Conservation (phyloP, 2,888 invertebrate genomes). For the Mayetiola destructor region DNA sequence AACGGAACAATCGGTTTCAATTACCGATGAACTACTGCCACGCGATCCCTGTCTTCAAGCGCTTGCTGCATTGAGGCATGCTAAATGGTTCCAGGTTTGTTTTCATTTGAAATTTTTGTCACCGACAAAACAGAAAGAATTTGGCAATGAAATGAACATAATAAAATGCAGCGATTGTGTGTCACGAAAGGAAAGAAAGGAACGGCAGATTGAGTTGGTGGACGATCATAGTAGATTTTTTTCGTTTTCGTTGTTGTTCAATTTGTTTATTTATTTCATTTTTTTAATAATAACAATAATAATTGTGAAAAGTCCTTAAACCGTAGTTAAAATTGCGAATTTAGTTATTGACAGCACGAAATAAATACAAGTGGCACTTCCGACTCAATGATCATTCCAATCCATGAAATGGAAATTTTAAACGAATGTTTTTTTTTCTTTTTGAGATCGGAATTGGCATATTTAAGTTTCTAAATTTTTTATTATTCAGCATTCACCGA, state of each 20-base stretch:
- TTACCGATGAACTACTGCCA: constrained; percentile 83
- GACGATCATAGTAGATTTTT: neutral
- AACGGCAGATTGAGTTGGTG: no score
- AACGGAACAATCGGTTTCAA: constrained; percentile 41
- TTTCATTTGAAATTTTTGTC: constrained; percentile 20
- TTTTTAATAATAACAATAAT: neutral
- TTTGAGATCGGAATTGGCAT: no score
- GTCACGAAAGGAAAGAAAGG: neutral
- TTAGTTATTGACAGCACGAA: no score
- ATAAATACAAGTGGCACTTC: no score
- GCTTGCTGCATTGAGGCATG: constrained; percentile 98
- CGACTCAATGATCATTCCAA: no score
- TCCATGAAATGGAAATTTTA: no score
- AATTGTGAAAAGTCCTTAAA: neutral
- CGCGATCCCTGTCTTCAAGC: constrained; percentile 99
- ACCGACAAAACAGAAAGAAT: constrained; percentile 4
- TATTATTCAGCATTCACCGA: no score
- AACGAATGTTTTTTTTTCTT: no score
- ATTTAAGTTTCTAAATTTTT: no score
- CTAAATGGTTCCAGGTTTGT: constrained; percentile 99
- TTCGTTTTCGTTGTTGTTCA: constrained; percentile 12
- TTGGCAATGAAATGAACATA: constrained; percentile 7
- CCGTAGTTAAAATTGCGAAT: no score
- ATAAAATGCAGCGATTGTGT: neutral
- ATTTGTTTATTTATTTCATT: constrained; percentile 12